These are phyloP conservation scores for Cerastoderma edule DNA, from an alignment of 2,888 invertebrate genomes.

Conservation along the genomic window DNA sequence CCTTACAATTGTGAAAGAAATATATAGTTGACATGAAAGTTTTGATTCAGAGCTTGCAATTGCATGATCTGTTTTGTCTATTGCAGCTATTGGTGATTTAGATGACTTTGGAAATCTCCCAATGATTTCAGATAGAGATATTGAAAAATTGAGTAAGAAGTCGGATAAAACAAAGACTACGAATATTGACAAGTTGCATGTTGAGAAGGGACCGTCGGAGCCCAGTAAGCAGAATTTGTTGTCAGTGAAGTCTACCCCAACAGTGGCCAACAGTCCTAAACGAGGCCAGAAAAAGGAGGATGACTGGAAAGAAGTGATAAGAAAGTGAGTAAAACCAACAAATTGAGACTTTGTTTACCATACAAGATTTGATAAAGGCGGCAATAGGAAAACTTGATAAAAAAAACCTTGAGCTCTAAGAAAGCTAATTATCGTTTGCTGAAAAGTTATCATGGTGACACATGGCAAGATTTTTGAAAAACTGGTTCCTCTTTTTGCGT, in stretches of 20 bases:
- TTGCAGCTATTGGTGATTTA: conserved; percentile 81
- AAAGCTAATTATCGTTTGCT: too few species aligned
- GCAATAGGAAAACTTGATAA: too few species aligned
- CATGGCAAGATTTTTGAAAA: too few species aligned
- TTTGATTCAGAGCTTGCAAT: too few species aligned
- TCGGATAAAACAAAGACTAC: conserved; percentile 65
- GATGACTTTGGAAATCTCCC: conserved; percentile 82
- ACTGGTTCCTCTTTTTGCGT: too few species aligned
- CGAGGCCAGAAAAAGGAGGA: conserved; percentile 87
- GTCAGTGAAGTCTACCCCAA: conserved; percentile 66
- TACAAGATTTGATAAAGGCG: too few species aligned
- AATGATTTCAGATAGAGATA: conserved; percentile 71
- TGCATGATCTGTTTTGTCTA: conserved; percentile 20
- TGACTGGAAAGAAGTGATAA: conserved; percentile 98
- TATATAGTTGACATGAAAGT: too few species aligned
- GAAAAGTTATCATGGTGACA: too few species aligned
- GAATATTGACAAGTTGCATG: conserved; percentile 43
- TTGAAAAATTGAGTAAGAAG: conserved; percentile 73
- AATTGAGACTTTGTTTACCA: not conserved
- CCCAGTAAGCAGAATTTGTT: conserved; percentile 85
- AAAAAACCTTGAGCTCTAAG: too few species aligned
- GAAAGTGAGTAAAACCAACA: conserved; percentile 87
- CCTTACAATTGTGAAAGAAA: too few species aligned
- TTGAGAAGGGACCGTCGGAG: conserved; percentile 51
- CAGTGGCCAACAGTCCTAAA: conserved; percentile 76